Evolutionary conservation across 2,888 invertebrate species (phyloP).

Genomic region (Hydrotaea diabolus): DNA sequence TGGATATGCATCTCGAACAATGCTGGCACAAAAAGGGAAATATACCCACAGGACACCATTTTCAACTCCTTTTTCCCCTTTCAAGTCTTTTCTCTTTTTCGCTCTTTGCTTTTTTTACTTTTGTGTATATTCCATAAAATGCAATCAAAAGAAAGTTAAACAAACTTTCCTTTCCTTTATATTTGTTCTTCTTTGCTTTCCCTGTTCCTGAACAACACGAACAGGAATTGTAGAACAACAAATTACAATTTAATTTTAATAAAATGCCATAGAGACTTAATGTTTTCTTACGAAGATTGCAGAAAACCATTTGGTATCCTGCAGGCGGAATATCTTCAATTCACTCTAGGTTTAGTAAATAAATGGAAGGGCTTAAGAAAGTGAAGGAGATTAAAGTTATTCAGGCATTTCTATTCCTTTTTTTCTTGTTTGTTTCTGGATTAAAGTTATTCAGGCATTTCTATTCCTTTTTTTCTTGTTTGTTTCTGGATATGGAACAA

Average conservation of each 20-base stretch:
- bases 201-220: not conserved
- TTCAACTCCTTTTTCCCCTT: not conserved
- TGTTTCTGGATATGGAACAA: not conserved
- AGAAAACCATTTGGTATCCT: not conserved
- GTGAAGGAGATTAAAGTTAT: conserved; percentile 1
- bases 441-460: conserved; percentile 3
- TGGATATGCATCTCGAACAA: not conserved
- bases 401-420: no score
- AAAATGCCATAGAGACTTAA: conserved; percentile 36
- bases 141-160: conserved; percentile 30
- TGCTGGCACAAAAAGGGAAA: not conserved
- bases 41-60: not conserved
- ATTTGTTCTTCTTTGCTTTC: not conserved
- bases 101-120: not conserved
- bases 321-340: not conserved
- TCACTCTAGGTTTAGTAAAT: not conserved
- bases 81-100: not conserved
- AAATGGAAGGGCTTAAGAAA: conserved; percentile 2
- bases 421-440: not conserved
- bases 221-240: conserved; percentile 7
- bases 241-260: conserved; percentile 41
- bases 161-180: conserved; percentile 2
- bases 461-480: not conserved
- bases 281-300: conserved; percentile 22
- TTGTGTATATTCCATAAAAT: conserved; percentile 6